A percentile compares a stretch with the other conserved stretches of the same genome.
Evolutionary conservation across 2,888 invertebrate species (phyloP).

Genomic region (Pandemis corylana): DNA sequence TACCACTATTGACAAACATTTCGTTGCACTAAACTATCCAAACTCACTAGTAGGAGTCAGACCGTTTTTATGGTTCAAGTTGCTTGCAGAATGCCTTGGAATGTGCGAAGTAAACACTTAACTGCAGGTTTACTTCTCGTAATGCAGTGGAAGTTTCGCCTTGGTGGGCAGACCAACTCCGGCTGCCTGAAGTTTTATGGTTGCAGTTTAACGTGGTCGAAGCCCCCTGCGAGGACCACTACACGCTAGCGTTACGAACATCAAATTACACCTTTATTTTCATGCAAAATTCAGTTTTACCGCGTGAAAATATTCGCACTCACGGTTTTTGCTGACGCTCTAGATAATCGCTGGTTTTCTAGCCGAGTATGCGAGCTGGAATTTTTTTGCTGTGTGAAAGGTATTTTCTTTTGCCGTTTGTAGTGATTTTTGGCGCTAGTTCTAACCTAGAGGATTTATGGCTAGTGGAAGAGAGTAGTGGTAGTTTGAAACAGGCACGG

Average conservation of each 20-base stretch:
- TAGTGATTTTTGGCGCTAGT: slow-evolving; percentile 33
- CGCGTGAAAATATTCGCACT: slow-evolving; percentile 33
- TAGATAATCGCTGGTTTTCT: slow-evolving; percentile 32
- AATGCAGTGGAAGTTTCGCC: slow-evolving; percentile 76
- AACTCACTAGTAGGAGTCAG: slow-evolving; percentile 59
- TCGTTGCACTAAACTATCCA: slow-evolving; percentile 47
- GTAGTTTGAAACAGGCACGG: slow-evolving; percentile 26
- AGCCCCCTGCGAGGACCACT: slow-evolving; percentile 57
- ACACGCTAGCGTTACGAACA: slow-evolving; percentile 46
- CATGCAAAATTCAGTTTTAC: slow-evolving; percentile 47
- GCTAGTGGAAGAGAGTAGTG: slow-evolving; percentile 11
- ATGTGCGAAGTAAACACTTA: slow-evolving; percentile 82
- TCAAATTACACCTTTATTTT: slow-evolving; percentile 54
- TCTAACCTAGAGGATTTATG: slow-evolving; percentile 31
- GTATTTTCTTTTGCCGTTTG: slow-evolving; percentile 14
- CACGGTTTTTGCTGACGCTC: slow-evolving; percentile 27
- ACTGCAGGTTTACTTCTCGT: slow-evolving; percentile 80
- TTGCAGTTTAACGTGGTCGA: slow-evolving; percentile 72
- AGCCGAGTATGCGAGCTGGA: slow-evolving; percentile 21
- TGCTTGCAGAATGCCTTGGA: slow-evolving; percentile 69
- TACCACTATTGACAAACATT: slow-evolving; percentile 50
- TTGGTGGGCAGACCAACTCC: slow-evolving; percentile 66
- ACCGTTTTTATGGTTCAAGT: slow-evolving; percentile 71
- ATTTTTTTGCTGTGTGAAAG: slow-evolving; percentile 20
- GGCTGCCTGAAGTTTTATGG: slow-evolving; percentile 66